Evolutionary conservation across 2,888 invertebrate genomes (phyloP).

Genomic region (Lacanobia wlatinum): DNA sequence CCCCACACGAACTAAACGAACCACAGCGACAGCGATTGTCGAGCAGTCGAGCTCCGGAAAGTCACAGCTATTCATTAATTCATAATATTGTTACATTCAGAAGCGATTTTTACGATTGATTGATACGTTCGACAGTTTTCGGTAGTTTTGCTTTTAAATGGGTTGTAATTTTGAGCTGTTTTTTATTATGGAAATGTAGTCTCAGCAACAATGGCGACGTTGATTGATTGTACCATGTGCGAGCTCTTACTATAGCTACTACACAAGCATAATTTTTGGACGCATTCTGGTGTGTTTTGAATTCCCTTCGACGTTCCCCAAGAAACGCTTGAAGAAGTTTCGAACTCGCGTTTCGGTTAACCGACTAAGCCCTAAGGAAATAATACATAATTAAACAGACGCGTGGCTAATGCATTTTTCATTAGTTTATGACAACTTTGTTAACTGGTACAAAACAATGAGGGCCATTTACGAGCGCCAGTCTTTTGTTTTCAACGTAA

Average conservation of each 20-base stretch:
- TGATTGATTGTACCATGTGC: neutral
- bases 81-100: constrained; percentile 30
- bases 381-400: constrained; percentile 36
- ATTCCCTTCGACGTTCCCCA: constrained; percentile 1
- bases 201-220: neutral
- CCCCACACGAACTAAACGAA: constrained; percentile 39
- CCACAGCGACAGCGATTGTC: constrained; percentile 45
- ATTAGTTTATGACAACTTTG: constrained; percentile 50
- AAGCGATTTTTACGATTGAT: constrained; percentile 12
- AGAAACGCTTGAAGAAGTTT: constrained; percentile 31
- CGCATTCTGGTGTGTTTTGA: neutral
- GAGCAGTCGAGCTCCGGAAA: constrained; percentile 64
- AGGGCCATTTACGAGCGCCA: constrained; percentile 24
- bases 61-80: constrained; percentile 59
- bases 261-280: neutral
- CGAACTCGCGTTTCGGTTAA: constrained; percentile 11
- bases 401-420: constrained; percentile 35
- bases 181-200: neutral
- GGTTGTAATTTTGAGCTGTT: neutral
- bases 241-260: too few relatives aligned
- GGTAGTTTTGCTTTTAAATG: neutral
- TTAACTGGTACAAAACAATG: constrained; percentile 34
- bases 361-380: constrained; percentile 7
- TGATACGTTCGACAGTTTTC: neutral
- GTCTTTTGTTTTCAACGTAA: constrained; percentile 31